phyloP scores from a whole-genome alignment of 2,888 invertebrate genomes.

The Dasysyrphus tricinctus region DNA sequence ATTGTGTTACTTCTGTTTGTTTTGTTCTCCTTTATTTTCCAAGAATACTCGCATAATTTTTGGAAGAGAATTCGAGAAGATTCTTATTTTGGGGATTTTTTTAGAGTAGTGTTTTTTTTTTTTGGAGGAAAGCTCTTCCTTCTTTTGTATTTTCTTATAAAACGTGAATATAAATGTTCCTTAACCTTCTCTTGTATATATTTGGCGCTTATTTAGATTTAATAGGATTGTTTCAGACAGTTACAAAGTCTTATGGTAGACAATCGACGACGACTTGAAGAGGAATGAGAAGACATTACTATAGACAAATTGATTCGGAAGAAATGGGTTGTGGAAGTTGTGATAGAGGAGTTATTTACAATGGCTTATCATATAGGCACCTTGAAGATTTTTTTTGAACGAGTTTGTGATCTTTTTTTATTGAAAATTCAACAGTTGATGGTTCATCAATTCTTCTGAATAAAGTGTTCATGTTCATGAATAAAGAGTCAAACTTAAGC shows the following conservation, averaged over 20 bases:
- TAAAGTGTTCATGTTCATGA: not conserved
- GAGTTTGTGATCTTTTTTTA: slow-evolving; percentile 13
- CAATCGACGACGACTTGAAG: no score
- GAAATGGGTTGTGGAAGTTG: slow-evolving; percentile 20
- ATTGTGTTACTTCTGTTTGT: slow-evolving; percentile 28
- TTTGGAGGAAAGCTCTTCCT: slow-evolving; percentile 8
- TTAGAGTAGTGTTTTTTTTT: not conserved
- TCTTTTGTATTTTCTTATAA: not conserved
- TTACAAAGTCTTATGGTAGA: not conserved
- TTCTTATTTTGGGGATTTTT: not conserved
- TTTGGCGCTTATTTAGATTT: slow-evolving; percentile 38
- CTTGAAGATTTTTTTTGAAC: not conserved
- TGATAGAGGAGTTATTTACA: slow-evolving; percentile 1
- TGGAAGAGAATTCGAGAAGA: slow-evolving; percentile 10
- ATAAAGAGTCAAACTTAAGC: not conserved
- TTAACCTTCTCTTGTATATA: not conserved
- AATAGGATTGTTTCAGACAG: slow-evolving; percentile 28
- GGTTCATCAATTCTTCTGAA: not conserved
- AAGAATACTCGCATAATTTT: not conserved
- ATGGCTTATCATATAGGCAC: slow-evolving; percentile 1
- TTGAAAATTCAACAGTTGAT: slow-evolving; percentile 12
- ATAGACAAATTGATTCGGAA: slow-evolving; percentile 4
- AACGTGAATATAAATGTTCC: slow-evolving; percentile 25
- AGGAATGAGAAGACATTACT: slow-evolving; percentile 16
- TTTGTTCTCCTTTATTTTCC: slow-evolving; percentile 17